Evolutionary conservation across 2,888 invertebrate species (phyloP).

Genomic region (Hyposoter dolosus): DNA sequence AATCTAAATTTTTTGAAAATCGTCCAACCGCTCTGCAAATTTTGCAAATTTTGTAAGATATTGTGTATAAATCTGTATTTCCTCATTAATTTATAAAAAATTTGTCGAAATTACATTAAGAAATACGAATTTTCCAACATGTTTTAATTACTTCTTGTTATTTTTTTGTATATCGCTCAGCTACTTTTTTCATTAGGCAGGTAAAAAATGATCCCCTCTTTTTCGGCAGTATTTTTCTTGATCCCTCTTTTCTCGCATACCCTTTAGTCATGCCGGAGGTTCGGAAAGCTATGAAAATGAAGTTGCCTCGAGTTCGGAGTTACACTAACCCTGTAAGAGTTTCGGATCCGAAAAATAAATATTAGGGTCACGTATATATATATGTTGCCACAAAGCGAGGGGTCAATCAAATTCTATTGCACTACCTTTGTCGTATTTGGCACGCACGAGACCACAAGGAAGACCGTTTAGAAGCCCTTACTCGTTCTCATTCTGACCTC

Average conservation of each 20-base stretch:
- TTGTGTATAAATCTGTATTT: too few species aligned
- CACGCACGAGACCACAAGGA: conserved; percentile 59
- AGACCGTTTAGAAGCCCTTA: conserved; percentile 57
- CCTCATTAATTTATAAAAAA: too few species aligned
- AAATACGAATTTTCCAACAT: too few species aligned
- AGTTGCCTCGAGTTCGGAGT: neutral
- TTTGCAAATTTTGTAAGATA: too few species aligned
- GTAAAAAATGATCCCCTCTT: neutral
- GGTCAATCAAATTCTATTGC: conserved; percentile 53
- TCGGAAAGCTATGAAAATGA: neutral
- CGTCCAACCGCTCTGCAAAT: too few species aligned
- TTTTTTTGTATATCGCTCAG: neutral
- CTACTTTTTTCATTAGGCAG: neutral
- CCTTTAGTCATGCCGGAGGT: neutral
- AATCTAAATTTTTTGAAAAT: too few species aligned
- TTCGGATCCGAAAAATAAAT: conserved; percentile 58
- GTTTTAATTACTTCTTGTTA: neutral
- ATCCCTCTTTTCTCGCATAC: neutral
- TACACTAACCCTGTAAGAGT: neutral
- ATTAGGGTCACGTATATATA: neutral
- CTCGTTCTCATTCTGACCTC: conserved; percentile 31
- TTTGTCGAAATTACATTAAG: too few species aligned
- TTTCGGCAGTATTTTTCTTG: neutral
- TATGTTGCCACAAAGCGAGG: neutral
- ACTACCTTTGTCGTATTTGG: conserved; percentile 62